Evolutionary conservation across 1,140 invertebrate genomes (phyloP), one percentile per base, ranked within the genome.

Genomic region (Oscheius sp.): DNA sequence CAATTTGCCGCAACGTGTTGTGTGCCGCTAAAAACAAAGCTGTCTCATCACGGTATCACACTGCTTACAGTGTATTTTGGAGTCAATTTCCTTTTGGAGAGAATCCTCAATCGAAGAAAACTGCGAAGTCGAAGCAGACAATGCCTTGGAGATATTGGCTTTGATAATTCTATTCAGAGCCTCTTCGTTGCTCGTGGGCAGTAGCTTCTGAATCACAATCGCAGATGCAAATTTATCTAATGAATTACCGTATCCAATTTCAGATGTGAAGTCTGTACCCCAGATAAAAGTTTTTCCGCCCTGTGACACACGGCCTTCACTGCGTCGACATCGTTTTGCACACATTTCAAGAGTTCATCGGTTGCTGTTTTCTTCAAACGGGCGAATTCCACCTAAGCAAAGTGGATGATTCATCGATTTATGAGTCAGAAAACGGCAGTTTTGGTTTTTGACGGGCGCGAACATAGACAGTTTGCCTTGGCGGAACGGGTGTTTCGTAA

Each of bases 1-100:
- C 76, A 36, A 78, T 72, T 72, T 77, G 66, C 34, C 74, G 78
- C 18, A 78, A 35, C 66, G 63, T 67, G 55, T 78, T 75, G 35
- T 70, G 58, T 7, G 72, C 74, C 26, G 62, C 75, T 76, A 29
- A 69, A 73, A 49, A 2, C n/a, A 59, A 58, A 23, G 20, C 34
- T 23, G 26, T 23, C 29, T 36, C 68, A 4, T 35, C 36, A 34
- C 32, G 68, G 23, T 7, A 10, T 20, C 45, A 63, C 10, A 68
- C 26, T 7, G 55, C 38, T 74, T 29, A 31, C 18, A 61, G 32
- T 65, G 46, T 59, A 65, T 31, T 38, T 66, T 76, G 55, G 36
- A 76, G 76, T 74, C 72, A 63, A 74, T 74, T 62, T 74, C 72
- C 13, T 61, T 35, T 29, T 74, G 64, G 29, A 73, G 38, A 15